Evolutionary conservation across 2,113 vertebrate species (phyloP).

Genomic region (Anhinga rufa): DNA sequence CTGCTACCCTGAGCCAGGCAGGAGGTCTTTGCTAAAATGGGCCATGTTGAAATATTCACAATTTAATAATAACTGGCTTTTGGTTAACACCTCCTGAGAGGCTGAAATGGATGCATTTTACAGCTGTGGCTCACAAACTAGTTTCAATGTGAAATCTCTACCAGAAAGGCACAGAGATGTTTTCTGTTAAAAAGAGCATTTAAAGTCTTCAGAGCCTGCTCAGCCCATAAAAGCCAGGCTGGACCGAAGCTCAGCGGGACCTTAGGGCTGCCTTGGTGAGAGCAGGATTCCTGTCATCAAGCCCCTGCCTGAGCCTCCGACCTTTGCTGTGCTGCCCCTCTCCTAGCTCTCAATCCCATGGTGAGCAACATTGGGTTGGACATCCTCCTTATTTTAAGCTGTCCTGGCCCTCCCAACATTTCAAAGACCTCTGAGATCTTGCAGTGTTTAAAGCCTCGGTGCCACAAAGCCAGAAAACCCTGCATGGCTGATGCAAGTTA

Average conservation of each 20-base stretch:
- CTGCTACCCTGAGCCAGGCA: not conserved
- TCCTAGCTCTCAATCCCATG: not conserved
- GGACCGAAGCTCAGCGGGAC: not conserved
- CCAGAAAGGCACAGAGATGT: not conserved
- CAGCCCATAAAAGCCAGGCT: not conserved
- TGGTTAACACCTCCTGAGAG: not conserved
- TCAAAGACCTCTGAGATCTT: not conserved
- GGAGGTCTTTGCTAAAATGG: not conserved
- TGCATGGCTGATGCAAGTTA: rapidly evolving
- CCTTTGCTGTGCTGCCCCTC: not conserved
- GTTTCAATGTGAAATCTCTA: not conserved
- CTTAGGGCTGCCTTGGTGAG: not conserved
- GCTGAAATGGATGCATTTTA: not conserved
- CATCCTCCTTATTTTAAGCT: not conserved
- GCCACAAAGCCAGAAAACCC: not conserved
- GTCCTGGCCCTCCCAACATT: not conserved
- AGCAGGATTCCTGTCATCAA: rapidly evolving
- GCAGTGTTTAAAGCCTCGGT: not conserved
- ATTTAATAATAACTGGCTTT: not conserved
- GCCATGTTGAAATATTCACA: constrained; percentile 3
- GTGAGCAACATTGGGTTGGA: not conserved
- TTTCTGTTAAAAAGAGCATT: not conserved
- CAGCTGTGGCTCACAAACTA: not conserved
- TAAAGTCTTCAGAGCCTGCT: not conserved
- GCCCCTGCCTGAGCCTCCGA: not conserved